Percentiles rank a stretch among this genome's conserved stretches.
phyloP scores from a whole-genome alignment of 1,140 invertebrate species.

The Drosophila leontia region DNA sequence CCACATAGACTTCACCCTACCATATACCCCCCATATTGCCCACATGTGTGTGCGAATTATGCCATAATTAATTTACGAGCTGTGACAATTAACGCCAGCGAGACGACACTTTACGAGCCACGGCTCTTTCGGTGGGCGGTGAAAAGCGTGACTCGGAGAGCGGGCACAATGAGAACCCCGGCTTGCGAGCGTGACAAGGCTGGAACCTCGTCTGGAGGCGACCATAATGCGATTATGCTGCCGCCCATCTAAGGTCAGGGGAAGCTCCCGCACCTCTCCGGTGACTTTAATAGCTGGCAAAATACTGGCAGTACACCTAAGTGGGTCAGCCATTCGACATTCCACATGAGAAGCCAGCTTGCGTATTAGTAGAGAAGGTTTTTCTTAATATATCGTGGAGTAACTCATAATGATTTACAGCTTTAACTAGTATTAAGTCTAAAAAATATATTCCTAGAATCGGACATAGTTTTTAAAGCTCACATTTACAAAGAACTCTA shows the following conservation, averaged over 20 bases:
- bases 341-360: slow-evolving; percentile 2
- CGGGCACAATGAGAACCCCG: slow-evolving; percentile 30
- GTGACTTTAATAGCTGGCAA: slow-evolving; percentile 8
- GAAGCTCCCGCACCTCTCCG: slow-evolving; percentile 22
- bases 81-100: slow-evolving; percentile 79
- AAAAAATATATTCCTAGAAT: too few relatives aligned
- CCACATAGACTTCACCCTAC: background rate
- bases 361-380: slow-evolving; percentile 2
- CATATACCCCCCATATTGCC: background rate
- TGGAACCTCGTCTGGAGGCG: slow-evolving; percentile 45
- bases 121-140: slow-evolving; percentile 48
- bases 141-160: slow-evolving; percentile 58
- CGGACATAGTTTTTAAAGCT: background rate
- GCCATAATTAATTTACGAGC: slow-evolving; percentile 82
- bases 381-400: slow-evolving; percentile 1
- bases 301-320: slow-evolving; percentile 10
- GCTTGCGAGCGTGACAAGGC: slow-evolving; percentile 59
- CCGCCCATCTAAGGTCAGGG: slow-evolving; percentile 31
- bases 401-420: background rate
- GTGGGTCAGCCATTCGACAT: slow-evolving; percentile 17
- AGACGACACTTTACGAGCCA: slow-evolving; percentile 41
- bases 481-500: background rate
- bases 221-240: slow-evolving; percentile 41
- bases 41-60: slow-evolving; percentile 56
- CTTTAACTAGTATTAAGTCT: background rate